Evolutionary conservation across 2,888 invertebrate species (phyloP), one percentile per base, ranked within the genome.

Genomic region (Platycnemis pennipes): DNA sequence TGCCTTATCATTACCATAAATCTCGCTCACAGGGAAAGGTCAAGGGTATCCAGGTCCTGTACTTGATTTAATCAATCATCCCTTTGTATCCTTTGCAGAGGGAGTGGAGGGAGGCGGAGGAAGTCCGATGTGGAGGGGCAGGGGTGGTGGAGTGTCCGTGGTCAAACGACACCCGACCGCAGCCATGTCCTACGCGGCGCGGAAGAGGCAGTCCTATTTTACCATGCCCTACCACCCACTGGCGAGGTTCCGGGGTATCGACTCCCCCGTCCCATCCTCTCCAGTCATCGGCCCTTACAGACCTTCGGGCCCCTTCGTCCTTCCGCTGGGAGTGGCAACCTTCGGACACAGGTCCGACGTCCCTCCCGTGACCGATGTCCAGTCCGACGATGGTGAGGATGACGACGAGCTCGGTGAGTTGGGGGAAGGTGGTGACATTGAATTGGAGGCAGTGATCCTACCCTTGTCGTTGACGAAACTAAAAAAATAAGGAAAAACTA

Each of bases 141-240:
- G 91, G 63, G 91, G 91, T 1, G 91, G 91, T 1, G 91, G 91
- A 2, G 91, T 91, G 44, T 63, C 91, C 44, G n/a, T 91, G 69
- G 91, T 91, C 26, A 63, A 63, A 42, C 56, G 91, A 2, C 91
- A 91, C 63, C 91, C 91, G 22, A 91, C 44, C 26, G 91, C 91
- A 0, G 91, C 91, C 63, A 22, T 91, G 42, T 91, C 91, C 19
- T 69, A 63, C 44, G 91, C 91, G 3, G 56, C 63, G 63, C 63
- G 44, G 26, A 91, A 91, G 63, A 42, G 91, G 45, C 91, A 91
- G 91, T 63, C 42, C 44, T 91, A 44, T 42, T n/a, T 91, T 63
- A 44, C 91, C 11, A 91, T 91, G 91, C 91, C 91, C 11, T 91
- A 91, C 91, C 91, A 91, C 44, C 91, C 91, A n/a, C 63, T 91